phyloP scores from a whole-genome alignment of 2,797 vertebrate genomes.

The Mus caroli region DNA sequence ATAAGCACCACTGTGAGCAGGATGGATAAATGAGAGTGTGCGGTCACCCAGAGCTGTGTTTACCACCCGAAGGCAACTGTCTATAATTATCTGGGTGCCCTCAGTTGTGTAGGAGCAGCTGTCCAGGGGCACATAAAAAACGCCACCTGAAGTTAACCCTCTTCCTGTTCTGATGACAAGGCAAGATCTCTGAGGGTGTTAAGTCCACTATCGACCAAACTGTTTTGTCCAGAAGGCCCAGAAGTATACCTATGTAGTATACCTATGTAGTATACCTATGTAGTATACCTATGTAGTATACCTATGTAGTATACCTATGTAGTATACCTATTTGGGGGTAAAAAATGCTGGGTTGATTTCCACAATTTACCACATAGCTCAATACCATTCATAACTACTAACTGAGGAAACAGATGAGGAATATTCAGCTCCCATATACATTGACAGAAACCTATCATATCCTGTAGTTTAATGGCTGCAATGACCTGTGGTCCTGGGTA shows the following conservation, averaged over 20 bases:
- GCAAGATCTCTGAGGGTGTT: rapidly evolving
- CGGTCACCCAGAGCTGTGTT: background rate
- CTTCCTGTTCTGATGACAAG: background rate
- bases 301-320: background rate
- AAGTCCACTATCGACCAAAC: background rate
- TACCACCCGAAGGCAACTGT: background rate
- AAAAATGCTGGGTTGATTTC: background rate
- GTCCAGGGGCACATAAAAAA: background rate
- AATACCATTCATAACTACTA: background rate
- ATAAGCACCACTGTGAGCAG: background rate
- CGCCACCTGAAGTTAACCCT: background rate
- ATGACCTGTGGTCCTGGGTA: rapidly evolving
- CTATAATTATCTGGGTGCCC: conserved; percentile 19
- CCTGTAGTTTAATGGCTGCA: too few species aligned
- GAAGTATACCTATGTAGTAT: too few species aligned
- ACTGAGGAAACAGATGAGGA: background rate
- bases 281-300: background rate
- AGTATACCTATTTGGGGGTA: background rate
- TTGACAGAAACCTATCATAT: rapidly evolving
- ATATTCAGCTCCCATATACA: background rate
- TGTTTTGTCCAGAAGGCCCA: background rate
- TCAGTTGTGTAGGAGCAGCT: background rate
- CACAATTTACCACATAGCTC: rapidly evolving
- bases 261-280: background rate
- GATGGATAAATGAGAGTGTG: background rate